A percentile compares a stretch with the other conserved stretches of the same genome.
phyloP scores from a whole-genome alignment of 2,113 vertebrate species.

The Corvus moneduloides region DNA sequence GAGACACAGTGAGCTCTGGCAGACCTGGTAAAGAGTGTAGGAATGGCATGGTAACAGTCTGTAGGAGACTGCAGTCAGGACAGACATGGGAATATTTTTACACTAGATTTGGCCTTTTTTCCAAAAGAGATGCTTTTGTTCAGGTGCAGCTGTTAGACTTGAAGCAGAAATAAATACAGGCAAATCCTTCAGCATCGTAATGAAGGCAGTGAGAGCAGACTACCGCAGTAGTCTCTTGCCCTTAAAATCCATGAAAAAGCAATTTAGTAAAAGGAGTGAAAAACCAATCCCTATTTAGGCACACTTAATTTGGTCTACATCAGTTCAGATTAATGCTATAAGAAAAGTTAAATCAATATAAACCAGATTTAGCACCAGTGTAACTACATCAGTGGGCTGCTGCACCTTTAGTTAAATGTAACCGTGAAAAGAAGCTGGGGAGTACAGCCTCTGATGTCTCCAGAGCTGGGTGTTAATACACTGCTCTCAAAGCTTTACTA shows the following conservation, averaged over 20 bases:
- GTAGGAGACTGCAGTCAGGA: not conserved
- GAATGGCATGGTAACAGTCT: not conserved
- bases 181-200: not conserved
- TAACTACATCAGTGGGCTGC: constrained; percentile 34
- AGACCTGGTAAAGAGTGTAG: not conserved
- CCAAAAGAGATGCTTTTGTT: not conserved
- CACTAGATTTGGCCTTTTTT: not conserved
- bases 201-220: constrained; percentile 7
- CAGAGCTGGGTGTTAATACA: not conserved
- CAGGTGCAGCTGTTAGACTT: not conserved
- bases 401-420: constrained; percentile 30
- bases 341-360: constrained; percentile 50
- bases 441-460: not conserved
- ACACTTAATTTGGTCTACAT: constrained; percentile 49
- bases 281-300: constrained; percentile 36
- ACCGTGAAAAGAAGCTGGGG: not conserved
- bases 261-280: constrained; percentile 42
- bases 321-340: constrained; percentile 49
- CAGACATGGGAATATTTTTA: not conserved
- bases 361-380: constrained; percentile 21
- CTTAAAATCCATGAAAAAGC: constrained; percentile 60
- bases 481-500: not conserved
- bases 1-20: not conserved
- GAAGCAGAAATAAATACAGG: constrained; percentile 37
- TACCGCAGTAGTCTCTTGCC: not conserved